These are phyloP conservation scores for Catalaphyllia jardinei DNA, from an alignment of 64 coral and sea anemone genomes.

Conservation along the genomic window DNA sequence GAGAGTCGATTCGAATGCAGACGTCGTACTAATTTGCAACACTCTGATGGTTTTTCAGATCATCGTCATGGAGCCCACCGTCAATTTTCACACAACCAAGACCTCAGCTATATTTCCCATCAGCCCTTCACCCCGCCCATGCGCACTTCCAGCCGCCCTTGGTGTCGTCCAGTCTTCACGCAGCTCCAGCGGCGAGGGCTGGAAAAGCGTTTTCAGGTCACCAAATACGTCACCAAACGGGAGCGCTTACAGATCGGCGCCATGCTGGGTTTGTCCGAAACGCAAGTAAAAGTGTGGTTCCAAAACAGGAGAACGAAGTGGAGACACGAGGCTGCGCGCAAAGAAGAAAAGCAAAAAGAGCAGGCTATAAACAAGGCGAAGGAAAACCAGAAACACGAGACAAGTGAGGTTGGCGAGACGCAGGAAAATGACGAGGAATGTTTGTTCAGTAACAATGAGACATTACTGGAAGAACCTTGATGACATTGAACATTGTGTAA, in stretches of 20 bases:
- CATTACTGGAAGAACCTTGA: neutral
- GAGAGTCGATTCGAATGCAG: too few species aligned
- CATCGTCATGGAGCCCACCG: neutral
- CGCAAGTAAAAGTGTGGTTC: constrained; percentile 75
- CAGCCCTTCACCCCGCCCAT: constrained; percentile 16
- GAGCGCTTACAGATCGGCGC: constrained; percentile 62
- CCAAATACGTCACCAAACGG: constrained; percentile 67
- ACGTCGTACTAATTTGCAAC: neutral
- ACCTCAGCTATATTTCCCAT: constrained; percentile 1
- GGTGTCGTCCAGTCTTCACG: constrained; percentile 73
- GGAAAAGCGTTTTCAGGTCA: constrained; percentile 65
- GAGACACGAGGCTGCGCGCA: constrained; percentile 57
- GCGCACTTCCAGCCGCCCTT: constrained; percentile 49
- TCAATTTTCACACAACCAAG: neutral
- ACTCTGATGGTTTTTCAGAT: constrained; percentile 4
- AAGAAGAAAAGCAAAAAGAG: constrained; percentile 47
- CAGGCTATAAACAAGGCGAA: neutral
- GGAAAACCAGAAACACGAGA: neutral
- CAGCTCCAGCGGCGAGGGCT: constrained; percentile 64
- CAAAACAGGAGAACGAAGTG: constrained; percentile 72
- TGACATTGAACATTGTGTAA: neutral
- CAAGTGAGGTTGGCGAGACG: neutral
- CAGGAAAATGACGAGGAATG: neutral
- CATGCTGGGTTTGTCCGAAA: constrained; percentile 69
- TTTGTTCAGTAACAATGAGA: neutral